A percentile compares a stretch with the other conserved stretches of the same genome.
These are phyloP conservation scores for Phenganax subtilis DNA, from an alignment of 92 coral and sea anemone genomes.

Conservation along the genomic window DNA sequence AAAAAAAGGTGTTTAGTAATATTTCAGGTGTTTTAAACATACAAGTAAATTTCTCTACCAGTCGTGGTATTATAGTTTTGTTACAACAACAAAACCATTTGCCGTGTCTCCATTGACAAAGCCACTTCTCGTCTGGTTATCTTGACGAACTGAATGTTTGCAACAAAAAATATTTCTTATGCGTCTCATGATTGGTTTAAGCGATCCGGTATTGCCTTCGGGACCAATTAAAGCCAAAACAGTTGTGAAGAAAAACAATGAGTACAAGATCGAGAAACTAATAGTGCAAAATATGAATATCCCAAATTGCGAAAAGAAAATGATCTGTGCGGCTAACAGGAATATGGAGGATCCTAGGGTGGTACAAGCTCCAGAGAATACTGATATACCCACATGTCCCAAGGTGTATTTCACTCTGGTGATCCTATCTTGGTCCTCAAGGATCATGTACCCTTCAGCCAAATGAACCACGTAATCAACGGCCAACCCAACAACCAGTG, in stretches of 20 bases:
- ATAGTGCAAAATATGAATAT: conserved; percentile 66
- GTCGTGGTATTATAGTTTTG: background rate
- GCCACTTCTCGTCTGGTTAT: background rate
- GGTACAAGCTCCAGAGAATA: conserved; percentile 68
- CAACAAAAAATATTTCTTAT: conserved; percentile 47
- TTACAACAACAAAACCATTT: background rate
- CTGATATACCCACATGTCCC: conserved; percentile 68
- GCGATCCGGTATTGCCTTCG: conserved; percentile 56
- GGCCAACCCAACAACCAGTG: conserved; percentile 72
- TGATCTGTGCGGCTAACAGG: conserved; percentile 62
- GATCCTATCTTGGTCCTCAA: conserved; percentile 41
- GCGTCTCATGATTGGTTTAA: conserved; percentile 39
- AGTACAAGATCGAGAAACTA: conserved; percentile 53
- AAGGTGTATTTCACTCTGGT: conserved; percentile 54
- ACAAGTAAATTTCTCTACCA: no score
- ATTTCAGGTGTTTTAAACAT: no score
- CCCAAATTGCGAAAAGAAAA: conserved; percentile 70
- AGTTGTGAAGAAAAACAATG: conserved; percentile 59
- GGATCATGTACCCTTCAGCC: conserved; percentile 59
- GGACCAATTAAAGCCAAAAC: conserved; percentile 56
- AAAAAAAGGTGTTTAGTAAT: no score
- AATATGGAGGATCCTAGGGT: conserved; percentile 62
- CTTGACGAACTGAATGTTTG: background rate
- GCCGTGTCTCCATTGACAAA: background rate
- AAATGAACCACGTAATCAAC: conserved; percentile 74